A percentile compares a stretch with the other conserved stretches of the same genome.
These are phyloP conservation scores for Dryobota labecula DNA, from an alignment of 2,888 invertebrate genomes.

Conservation along the genomic window DNA sequence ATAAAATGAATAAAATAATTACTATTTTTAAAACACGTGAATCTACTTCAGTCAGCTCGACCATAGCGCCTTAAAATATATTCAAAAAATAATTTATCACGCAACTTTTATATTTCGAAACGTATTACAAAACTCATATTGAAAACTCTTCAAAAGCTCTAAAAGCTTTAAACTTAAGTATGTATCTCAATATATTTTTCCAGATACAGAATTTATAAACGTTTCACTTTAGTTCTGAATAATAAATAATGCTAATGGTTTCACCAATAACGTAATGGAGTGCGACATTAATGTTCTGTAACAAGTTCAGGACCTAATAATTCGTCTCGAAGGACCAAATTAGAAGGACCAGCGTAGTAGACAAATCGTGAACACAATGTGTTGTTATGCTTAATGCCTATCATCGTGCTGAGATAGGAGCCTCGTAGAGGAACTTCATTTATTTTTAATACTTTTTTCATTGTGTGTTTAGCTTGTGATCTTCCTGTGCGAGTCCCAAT, in stretches of 20 bases:
- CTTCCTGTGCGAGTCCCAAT: no score
- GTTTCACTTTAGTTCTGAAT: conserved; percentile 34
- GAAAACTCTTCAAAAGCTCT: conserved; percentile 5
- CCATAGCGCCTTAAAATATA: no score
- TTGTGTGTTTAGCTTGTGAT: no score
- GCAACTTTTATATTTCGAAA: conserved; percentile 1
- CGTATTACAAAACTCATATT: conserved; percentile 15
- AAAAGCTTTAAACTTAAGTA: conserved; percentile 4
- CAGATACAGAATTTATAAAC: conserved; percentile 16
- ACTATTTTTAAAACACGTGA: no score
- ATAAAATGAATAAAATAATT: no score
- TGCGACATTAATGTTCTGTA: conserved; percentile 1
- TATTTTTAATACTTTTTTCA: no score
- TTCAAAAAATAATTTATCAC: neutral
- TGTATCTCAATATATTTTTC: conserved; percentile 6
- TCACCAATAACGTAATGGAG: neutral
- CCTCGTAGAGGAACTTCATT: no score
- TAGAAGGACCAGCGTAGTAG: neutral
- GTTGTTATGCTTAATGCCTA: neutral
- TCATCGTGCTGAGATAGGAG: no score
- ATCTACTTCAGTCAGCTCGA: no score
- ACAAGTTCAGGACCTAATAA: neutral
- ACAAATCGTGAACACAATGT: neutral
- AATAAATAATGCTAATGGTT: conserved; percentile 33
- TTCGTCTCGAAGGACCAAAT: conserved; percentile 6